A percentile compares a stretch with the other conserved stretches of the same genome.
These are phyloP conservation scores for Epicampocera succincta DNA, from an alignment of 2,888 invertebrate species.

Conservation along the genomic window DNA sequence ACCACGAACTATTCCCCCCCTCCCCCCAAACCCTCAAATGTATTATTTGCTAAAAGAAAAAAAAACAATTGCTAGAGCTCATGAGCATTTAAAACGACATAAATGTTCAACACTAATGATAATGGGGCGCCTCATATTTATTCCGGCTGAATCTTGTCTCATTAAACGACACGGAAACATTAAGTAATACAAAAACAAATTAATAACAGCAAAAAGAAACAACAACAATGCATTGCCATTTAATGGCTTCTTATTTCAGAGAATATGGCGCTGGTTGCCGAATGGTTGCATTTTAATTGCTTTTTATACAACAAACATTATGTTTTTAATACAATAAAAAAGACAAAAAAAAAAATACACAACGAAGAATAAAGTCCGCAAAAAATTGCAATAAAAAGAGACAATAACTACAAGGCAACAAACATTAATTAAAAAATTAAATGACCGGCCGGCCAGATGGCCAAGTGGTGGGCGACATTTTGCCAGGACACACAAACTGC, in stretches of 20 bases:
- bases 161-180: slow-evolving; percentile 33
- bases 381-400: slow-evolving; percentile 40
- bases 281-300: slow-evolving; percentile 62
- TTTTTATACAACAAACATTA: slow-evolving; percentile 54
- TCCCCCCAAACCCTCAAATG: no score
- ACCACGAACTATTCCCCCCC: background rate
- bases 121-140: slow-evolving; percentile 56
- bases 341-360: no score
- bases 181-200: slow-evolving; percentile 30
- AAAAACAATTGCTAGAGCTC: slow-evolving; percentile 41
- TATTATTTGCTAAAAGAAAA: background rate
- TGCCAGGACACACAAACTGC: slow-evolving; percentile 2
- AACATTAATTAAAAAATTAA: slow-evolving; percentile 69
- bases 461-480: background rate
- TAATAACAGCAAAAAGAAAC: slow-evolving; percentile 2
- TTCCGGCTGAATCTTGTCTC: slow-evolving; percentile 34
- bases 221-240: slow-evolving; percentile 28
- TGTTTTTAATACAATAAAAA: slow-evolving; percentile 8
- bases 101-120: slow-evolving; percentile 63
- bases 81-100: slow-evolving; percentile 41
- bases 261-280: slow-evolving; percentile 19
- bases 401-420: slow-evolving; percentile 53
- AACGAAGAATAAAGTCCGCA: no score
- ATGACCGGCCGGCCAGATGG: slow-evolving; percentile 47
- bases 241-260: slow-evolving; percentile 55